Percentiles rank a stretch among this genome's conserved stretches.
These are phyloP conservation scores for Anarhynchus alexandrinus DNA, from an alignment of 2,113 vertebrate genomes.

Conservation along the genomic window DNA sequence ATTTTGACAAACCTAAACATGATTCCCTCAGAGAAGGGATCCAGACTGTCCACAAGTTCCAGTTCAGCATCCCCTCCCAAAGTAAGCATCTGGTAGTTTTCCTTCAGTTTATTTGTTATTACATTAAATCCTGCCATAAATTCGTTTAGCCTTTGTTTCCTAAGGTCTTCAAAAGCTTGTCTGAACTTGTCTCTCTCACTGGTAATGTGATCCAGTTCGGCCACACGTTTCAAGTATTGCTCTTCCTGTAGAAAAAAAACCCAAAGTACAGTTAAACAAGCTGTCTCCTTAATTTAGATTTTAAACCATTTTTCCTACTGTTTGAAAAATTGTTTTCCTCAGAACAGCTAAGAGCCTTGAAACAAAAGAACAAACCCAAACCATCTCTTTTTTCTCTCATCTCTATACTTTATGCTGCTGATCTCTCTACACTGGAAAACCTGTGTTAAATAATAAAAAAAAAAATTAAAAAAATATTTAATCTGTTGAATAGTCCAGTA, in stretches of 20 bases:
- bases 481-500: background rate
- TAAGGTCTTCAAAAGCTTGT: constrained; percentile 85
- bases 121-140: constrained; percentile 96
- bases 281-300: background rate
- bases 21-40: constrained; percentile 98
- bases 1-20: constrained; percentile 85
- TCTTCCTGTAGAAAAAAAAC: constrained; percentile 80
- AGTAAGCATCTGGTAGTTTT: constrained; percentile 99
- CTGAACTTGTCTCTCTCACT: constrained; percentile 87
- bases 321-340: background rate
- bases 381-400: background rate
- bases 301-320: background rate
- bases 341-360: background rate
- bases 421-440: background rate
- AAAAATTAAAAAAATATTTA: background rate
- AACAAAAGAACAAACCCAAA: background rate
- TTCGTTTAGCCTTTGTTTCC: constrained; percentile 92
- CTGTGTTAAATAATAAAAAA: background rate
- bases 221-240: constrained; percentile 89
- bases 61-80: constrained; percentile 94
- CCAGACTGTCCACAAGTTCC: constrained; percentile 95
- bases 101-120: constrained; percentile 97
- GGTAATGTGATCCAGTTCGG: constrained; percentile 90
- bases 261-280: background rate
- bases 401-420: background rate